phyloP scores from a whole-genome alignment of 2,113 vertebrate genomes.

The Pyxicephalus adspersus region DNA sequence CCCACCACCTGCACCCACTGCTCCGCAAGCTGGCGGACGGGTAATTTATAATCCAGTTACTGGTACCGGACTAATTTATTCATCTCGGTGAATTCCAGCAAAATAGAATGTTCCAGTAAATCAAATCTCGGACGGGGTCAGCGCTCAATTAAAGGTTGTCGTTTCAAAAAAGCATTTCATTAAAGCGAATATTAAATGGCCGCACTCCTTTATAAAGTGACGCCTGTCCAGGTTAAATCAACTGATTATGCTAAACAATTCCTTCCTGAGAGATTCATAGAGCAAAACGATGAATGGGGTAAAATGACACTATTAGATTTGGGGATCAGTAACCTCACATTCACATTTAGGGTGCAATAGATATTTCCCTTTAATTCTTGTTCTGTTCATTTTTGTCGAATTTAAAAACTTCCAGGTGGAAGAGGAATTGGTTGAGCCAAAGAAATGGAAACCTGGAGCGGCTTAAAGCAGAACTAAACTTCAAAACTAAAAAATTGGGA shows the following conservation, averaged over 20 bases:
- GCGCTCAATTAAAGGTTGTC: constrained; percentile 44
- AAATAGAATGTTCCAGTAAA: constrained; percentile 42
- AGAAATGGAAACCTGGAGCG: no score
- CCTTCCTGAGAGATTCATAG: no score
- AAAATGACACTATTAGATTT: no score
- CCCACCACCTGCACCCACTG: background rate
- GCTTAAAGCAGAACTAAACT: no score
- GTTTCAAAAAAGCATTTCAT: constrained; percentile 38
- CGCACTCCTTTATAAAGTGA: constrained; percentile 7
- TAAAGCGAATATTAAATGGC: constrained; percentile 24
- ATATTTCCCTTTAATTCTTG: no score
- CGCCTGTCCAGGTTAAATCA: background rate
- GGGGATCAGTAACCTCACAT: no score
- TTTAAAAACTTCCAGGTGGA: no score
- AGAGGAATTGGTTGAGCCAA: no score
- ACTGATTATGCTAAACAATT: background rate
- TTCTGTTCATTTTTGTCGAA: no score
- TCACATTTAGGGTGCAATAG: no score
- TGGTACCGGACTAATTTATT: constrained; percentile 38
- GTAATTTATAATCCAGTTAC: constrained; percentile 51
- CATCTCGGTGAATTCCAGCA: constrained; percentile 39
- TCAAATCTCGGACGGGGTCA: constrained; percentile 22
- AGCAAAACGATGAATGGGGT: no score
- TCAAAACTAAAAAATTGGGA: no score
- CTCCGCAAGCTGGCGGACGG: constrained; percentile 9